phyloP scores from a whole-genome alignment of 2,888 invertebrate species.

The Calameuta pallipes region DNA sequence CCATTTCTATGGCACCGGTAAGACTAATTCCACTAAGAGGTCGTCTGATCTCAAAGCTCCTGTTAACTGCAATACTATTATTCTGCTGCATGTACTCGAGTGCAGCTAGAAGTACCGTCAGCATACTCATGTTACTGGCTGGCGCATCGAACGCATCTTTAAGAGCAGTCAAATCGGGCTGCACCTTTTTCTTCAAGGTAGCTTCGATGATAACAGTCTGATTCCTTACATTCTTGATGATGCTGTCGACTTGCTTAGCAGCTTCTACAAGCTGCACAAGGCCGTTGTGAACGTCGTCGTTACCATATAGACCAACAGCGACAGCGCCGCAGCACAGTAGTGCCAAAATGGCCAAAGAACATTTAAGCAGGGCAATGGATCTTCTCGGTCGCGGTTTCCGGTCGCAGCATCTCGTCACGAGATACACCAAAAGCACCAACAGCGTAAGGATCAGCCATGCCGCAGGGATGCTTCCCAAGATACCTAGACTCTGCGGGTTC shows the following conservation, averaged over 20 bases:
- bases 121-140: constrained; percentile 81
- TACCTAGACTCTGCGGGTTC: constrained; percentile 84
- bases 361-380: constrained; percentile 89
- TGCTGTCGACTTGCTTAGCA: constrained; percentile 83
- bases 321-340: constrained; percentile 91
- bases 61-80: constrained; percentile 79
- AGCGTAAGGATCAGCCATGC: constrained; percentile 92
- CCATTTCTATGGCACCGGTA: constrained; percentile 71
- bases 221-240: constrained; percentile 83
- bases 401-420: constrained; percentile 96
- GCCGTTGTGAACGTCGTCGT: constrained; percentile 94
- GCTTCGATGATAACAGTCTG: constrained; percentile 85
- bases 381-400: constrained; percentile 89
- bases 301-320: constrained; percentile 92
- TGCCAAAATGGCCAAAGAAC: constrained; percentile 81
- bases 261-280: constrained; percentile 84
- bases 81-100: constrained; percentile 79
- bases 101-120: constrained; percentile 77
- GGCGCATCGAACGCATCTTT: constrained; percentile 83
- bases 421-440: constrained; percentile 88
- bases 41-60: constrained; percentile 80
- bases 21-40: constrained; percentile 79
- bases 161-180: constrained; percentile 77
- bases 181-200: constrained; percentile 77
- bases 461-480: constrained; percentile 93